These are phyloP conservation scores for Selenia dentaria DNA, from an alignment of 2,888 invertebrate genomes.

Conservation along the genomic window DNA sequence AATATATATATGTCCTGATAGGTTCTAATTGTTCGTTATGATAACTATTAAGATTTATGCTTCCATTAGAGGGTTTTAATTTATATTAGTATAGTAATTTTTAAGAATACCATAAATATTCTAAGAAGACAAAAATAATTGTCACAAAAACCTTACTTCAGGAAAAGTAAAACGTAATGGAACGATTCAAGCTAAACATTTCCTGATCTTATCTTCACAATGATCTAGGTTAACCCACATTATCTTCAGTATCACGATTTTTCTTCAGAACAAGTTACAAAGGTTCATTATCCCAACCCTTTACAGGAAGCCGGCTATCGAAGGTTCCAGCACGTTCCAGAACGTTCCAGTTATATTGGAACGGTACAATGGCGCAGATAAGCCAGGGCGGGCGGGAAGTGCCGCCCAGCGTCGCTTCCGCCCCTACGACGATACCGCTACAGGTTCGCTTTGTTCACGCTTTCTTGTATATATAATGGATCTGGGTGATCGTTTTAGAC, in stretches of 20 bases:
- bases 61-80: too few species aligned
- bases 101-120: too few species aligned
- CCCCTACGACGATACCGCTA: conserved; percentile 12
- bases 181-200: background rate
- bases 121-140: too few species aligned
- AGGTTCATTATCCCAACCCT: conserved; percentile 17
- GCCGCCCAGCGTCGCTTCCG: conserved; percentile 21
- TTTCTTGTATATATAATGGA: conserved; percentile 8
- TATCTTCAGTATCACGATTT: conserved; percentile 14
- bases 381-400: conserved; percentile 16
- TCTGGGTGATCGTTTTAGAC: conserved; percentile 8
- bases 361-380: conserved; percentile 29
- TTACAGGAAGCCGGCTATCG: conserved; percentile 20
- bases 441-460: conserved; percentile 14
- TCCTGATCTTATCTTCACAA: background rate
- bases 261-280: conserved; percentile 8
- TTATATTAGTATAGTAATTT: too few species aligned
- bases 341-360: conserved; percentile 18
- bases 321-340: conserved; percentile 8
- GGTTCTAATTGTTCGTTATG: too few species aligned
- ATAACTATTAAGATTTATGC: too few species aligned
- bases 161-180: background rate
- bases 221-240: background rate
- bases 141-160: too few species aligned
- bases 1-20: too few species aligned